Evolutionary conservation across 35 echinoderm and acorn worm genomes (phyloP).

Genomic region (Heliocidaris tuberculata): DNA sequence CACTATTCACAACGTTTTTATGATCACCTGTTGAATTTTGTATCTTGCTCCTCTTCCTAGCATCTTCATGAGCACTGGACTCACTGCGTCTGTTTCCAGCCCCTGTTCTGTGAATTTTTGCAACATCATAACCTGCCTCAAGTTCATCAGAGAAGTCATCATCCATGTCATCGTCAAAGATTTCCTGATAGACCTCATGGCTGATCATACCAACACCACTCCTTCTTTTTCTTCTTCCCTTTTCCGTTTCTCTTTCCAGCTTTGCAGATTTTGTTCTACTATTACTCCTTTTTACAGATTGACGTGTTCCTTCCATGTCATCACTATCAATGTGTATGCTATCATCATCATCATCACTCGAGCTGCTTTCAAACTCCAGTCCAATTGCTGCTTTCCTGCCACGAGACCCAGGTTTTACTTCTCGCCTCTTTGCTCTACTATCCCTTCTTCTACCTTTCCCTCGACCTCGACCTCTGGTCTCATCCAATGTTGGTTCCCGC

Average conservation of each 20-base stretch:
- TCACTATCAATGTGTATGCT: background rate
- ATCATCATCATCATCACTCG: constrained; percentile 3
- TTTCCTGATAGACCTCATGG: background rate
- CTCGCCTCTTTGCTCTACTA: background rate
- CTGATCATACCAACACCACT: background rate
- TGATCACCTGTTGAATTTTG: background rate
- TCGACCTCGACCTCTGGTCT: background rate
- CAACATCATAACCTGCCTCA: background rate
- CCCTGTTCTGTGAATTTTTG: background rate
- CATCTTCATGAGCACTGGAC: background rate
- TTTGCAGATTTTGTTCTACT: background rate
- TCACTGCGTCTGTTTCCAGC: background rate
- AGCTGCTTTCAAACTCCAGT: background rate
- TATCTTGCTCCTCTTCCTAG: background rate
- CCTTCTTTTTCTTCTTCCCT: background rate
- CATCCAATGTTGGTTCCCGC: background rate
- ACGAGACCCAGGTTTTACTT: background rate
- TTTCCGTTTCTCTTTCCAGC: background rate
- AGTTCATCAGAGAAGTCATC: background rate
- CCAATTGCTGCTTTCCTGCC: background rate
- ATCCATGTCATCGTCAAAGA: constrained; percentile 24
- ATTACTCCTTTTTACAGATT: background rate
- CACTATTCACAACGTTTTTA: background rate
- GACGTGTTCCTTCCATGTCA: background rate
- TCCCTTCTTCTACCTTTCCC: background rate